Evolutionary conservation across 2,797 vertebrate genomes (phyloP).

Genomic region (Bovichtus diacanthus): DNA sequence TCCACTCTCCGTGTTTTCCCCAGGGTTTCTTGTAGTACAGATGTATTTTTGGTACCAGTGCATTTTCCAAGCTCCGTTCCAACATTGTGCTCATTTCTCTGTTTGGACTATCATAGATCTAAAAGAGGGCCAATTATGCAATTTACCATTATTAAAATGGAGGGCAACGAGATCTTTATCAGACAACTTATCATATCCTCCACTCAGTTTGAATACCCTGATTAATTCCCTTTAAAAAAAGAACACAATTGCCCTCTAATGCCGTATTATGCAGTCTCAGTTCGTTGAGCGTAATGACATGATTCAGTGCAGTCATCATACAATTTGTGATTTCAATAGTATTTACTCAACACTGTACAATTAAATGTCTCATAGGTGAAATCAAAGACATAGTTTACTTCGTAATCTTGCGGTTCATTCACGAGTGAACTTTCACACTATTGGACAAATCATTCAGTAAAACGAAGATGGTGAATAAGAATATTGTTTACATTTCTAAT

Average conservation of each 20-base stretch:
- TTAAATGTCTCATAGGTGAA: constrained; percentile 14
- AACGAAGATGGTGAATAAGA: not conserved
- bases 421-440: not conserved
- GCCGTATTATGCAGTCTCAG: not conserved
- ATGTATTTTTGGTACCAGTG: constrained; percentile 38
- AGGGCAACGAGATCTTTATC: constrained; percentile 2
- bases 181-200: constrained; percentile 42
- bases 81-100: constrained; percentile 37
- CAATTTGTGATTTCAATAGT: constrained; percentile 28
- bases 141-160: constrained; percentile 46
- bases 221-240: constrained; percentile 37
- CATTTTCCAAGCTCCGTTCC: constrained; percentile 50
- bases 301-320: constrained; percentile 24
- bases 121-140: constrained; percentile 40
- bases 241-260: constrained; percentile 9
- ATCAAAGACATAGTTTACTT: constrained; percentile 3
- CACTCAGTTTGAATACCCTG: constrained; percentile 15
- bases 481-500: not conserved
- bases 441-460: not conserved
- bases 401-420: not conserved
- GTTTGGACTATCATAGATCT: constrained; percentile 36
- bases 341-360: constrained; percentile 3
- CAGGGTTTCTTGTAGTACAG: constrained; percentile 27
- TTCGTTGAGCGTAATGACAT: constrained; percentile 27
- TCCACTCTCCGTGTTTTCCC: constrained; percentile 33